Conservation (phyloP, 64 coral and sea anemone genomes). For the Stichodactyla helianthus region DNA sequence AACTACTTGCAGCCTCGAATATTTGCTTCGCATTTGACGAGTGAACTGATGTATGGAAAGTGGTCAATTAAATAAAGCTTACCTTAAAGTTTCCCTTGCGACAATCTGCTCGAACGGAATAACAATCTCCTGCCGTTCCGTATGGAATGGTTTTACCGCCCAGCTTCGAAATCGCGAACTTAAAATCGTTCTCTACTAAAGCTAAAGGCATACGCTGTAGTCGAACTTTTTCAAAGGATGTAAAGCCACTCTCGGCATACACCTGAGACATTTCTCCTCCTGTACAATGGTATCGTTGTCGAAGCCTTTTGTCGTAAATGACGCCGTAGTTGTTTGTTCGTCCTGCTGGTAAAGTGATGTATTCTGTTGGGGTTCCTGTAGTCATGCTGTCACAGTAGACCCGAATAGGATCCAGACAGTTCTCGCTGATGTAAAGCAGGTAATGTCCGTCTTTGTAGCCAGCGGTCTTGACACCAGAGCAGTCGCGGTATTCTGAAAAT, state of each 20-base stretch:
- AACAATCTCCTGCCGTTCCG: constrained; percentile 97
- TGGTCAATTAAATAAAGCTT: neutral
- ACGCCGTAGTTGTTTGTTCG: constrained; percentile 71
- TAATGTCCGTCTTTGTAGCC: constrained; percentile 80
- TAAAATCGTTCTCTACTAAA: constrained; percentile 68
- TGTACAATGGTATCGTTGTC: constrained; percentile 68
- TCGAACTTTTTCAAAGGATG: constrained; percentile 75
- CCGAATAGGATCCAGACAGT: constrained; percentile 65
- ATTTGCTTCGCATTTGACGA: too few relatives aligned
- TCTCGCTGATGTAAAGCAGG: constrained; percentile 64
- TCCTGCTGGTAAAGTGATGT: constrained; percentile 73
- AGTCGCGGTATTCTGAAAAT: constrained; percentile 76
- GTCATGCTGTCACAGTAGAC: constrained; percentile 83
- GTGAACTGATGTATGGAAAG: too few relatives aligned
- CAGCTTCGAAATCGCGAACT: constrained; percentile 29
- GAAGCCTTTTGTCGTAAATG: constrained; percentile 62
- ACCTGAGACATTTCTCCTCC: constrained; percentile 43
- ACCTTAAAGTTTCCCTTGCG: constrained; percentile 82
- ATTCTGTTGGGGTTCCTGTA: constrained; percentile 51
- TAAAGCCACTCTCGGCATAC: constrained; percentile 72
- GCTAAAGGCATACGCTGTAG: constrained; percentile 55
- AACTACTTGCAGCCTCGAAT: too few relatives aligned
- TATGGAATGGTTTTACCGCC: constrained; percentile 60
- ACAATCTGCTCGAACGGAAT: constrained; percentile 73
- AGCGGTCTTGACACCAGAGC: constrained; percentile 54